Evolutionary conservation across 2,113 vertebrate species (phyloP).

Genomic region (Orthonyx spaldingii): DNA sequence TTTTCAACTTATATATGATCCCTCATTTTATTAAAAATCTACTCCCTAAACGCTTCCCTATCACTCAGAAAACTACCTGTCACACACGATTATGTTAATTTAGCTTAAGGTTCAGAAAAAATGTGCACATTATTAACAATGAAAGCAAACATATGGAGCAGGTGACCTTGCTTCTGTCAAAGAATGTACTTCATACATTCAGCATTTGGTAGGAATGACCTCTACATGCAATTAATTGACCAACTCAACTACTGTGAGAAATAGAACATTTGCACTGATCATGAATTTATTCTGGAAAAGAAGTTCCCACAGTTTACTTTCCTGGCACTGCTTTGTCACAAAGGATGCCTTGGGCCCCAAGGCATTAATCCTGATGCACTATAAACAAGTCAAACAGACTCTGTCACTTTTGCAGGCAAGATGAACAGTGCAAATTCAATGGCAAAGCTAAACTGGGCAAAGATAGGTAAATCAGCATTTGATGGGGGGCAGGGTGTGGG

Average conservation of each 20-base stretch:
- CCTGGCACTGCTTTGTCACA: neutral
- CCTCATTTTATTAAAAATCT: constrained; percentile 21
- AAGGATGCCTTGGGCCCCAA: neutral
- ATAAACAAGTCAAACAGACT: neutral
- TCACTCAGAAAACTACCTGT: constrained; percentile 72
- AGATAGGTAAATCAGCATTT: neutral
- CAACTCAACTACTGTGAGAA: neutral
- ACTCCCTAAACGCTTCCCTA: constrained; percentile 42
- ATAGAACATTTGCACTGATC: neutral
- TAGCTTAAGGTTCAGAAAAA: constrained; percentile 48
- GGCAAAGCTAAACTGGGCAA: neutral
- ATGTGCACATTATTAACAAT: constrained; percentile 55
- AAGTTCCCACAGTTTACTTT: neutral
- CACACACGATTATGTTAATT: constrained; percentile 69
- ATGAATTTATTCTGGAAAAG: neutral
- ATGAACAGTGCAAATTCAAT: neutral
- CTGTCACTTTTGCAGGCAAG: neutral
- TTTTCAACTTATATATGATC: neutral
- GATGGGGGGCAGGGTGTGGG: neutral
- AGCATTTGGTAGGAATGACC: neutral
- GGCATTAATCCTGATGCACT: neutral
- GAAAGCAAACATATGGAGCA: constrained; percentile 67
- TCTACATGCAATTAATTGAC: neutral
- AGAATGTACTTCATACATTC: neutral
- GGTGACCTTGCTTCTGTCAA: constrained; percentile 46